A percentile compares a stretch with the other conserved stretches of the same genome.
Evolutionary conservation across 2,888 invertebrate genomes (phyloP).

Genomic region (Dryobota labecula): DNA sequence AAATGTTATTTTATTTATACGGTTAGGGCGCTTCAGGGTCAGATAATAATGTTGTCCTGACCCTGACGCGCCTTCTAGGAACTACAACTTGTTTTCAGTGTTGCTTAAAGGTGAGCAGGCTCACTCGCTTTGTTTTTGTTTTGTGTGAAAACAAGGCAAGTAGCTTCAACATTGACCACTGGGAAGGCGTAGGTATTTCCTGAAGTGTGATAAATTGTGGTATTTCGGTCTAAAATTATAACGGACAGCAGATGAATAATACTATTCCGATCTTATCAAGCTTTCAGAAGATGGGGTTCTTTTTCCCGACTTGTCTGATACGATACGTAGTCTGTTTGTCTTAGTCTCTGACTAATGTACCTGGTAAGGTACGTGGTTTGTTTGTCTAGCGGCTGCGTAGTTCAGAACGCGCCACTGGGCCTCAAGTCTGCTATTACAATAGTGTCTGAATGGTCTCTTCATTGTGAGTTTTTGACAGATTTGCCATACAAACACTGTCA

Average conservation of each 20-base stretch:
- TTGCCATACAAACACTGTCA: too few relatives aligned
- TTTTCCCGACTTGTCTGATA: background rate
- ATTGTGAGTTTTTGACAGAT: too few relatives aligned
- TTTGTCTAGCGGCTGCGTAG: conserved; percentile 85
- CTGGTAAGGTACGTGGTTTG: conserved; percentile 97
- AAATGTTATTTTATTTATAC: background rate
- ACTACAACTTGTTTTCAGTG: conserved; percentile 19
- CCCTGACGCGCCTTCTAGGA: background rate
- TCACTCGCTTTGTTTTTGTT: background rate
- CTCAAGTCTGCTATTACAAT: too few relatives aligned
- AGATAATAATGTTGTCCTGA: background rate
- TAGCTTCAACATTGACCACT: background rate
- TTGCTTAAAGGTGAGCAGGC: conserved; percentile 5
- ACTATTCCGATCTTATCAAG: too few relatives aligned
- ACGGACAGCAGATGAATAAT: background rate
- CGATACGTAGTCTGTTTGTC: background rate
- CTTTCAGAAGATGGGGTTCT: background rate
- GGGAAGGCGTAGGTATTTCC: background rate
- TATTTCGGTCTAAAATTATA: background rate
- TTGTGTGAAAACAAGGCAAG: background rate
- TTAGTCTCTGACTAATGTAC: conserved; percentile 84
- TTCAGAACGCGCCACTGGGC: conserved; percentile 76
- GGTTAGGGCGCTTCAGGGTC: conserved; percentile 22
- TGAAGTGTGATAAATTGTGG: background rate
- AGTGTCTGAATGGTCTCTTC: too few relatives aligned